phyloP scores from a whole-genome alignment of 2,113 vertebrate genomes.

The Clarias magur region DNA sequence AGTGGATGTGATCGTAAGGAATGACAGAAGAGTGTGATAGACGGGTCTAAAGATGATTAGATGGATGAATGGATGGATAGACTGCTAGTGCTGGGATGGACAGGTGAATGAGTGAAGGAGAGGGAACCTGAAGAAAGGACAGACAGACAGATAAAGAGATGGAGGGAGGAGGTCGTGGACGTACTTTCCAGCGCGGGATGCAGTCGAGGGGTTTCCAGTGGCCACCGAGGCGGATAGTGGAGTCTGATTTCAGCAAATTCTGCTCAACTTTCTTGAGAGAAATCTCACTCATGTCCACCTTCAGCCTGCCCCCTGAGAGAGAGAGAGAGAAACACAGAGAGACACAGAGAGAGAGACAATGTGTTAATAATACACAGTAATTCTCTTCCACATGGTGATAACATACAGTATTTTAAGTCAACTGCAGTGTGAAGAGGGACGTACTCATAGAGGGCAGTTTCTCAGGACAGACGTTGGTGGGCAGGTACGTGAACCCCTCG shows the following conservation, averaged over 20 bases:
- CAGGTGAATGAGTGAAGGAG: neutral
- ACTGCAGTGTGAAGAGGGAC: conserved; percentile 57
- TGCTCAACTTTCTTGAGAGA: conserved; percentile 85
- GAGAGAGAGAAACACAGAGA: neutral
- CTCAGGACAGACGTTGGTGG: conserved; percentile 86
- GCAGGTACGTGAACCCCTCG: conserved; percentile 88
- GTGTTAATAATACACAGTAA: neutral
- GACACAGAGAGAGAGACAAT: neutral
- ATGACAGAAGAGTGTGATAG: neutral
- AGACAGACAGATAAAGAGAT: neutral
- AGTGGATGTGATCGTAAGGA: neutral
- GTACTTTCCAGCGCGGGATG: conserved; percentile 93
- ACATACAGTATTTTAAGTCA: neutral
- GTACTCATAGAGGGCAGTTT: conserved; percentile 95
- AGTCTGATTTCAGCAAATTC: conserved; percentile 74
- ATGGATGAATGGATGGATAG: neutral
- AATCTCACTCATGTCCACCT: conserved; percentile 93
- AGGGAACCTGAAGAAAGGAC: neutral
- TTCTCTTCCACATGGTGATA: neutral
- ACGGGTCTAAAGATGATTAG: neutral
- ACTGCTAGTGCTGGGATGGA: neutral
- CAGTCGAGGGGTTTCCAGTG: conserved; percentile 93
- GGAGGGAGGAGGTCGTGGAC: neutral
- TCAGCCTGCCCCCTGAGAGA: conserved; percentile 81
- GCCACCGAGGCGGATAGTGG: conserved; percentile 79